Evolutionary conservation across 2,797 vertebrate species (phyloP), one percentile per base, ranked within the genome.

Genomic region (Zalophus californianus): DNA sequence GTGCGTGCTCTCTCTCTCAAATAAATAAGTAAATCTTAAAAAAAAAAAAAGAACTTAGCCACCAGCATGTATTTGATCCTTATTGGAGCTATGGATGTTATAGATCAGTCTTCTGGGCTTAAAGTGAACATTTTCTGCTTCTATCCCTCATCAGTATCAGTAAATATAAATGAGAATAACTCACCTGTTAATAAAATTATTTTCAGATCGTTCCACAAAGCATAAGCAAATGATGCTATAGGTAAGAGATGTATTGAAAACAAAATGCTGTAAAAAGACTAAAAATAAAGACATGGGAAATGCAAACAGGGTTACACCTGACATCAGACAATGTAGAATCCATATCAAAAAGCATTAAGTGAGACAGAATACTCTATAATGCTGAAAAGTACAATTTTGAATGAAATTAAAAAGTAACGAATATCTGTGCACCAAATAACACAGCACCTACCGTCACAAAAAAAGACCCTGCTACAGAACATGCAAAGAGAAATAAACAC

Each of bases 181-280:
- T 88, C 58, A 78, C 4, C 44, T 89, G 75, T 44, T 80, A 89
- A 68, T 86, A 87, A 94, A 94, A 79, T 25, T 87, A 29, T 87
- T 84, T 96, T 85, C 12, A 68, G 8, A 66, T 58, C 66, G 5
- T 91, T 80, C 89, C 29, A 72, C 44, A 93, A 54, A 97, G n/a
- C 21, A 54, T 29, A 91, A 58, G 25, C 21, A 83, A 62, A 72
- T 21, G 50, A 18, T 80, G 23, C 44, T 68, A 5, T 60, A 32
- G 62, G 60, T 84, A 35, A 94, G 21, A 90, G 48, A 73, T 21
- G 66, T 18, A 79, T 23, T 16, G 18, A 86, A 56, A 70, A 89
- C 38, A 56, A 79, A 93, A 80, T 93, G 64, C 82, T 87, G 41
- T 52, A 62, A 62, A 83, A 72, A 68, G 38, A 38, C 54, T 88